These are phyloP conservation scores for Pterocles orientalis DNA, from an alignment of 2,113 vertebrate species.

Conservation along the genomic window DNA sequence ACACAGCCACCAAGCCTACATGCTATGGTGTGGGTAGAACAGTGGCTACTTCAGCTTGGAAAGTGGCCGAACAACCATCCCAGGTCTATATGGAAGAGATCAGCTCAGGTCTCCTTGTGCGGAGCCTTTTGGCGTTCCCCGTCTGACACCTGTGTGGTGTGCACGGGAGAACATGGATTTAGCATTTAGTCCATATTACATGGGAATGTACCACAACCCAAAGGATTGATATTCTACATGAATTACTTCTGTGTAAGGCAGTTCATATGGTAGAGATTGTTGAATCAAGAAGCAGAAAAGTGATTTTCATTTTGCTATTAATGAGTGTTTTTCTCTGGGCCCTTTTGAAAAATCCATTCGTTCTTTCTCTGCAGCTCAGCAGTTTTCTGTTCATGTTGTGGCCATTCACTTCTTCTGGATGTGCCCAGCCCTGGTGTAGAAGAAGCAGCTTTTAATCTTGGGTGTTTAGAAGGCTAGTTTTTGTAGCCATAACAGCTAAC, in stretches of 20 bases:
- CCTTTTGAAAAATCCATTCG: neutral
- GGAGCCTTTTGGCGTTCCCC: neutral
- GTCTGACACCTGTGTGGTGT: neutral
- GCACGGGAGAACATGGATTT: neutral
- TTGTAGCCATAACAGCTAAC: neutral
- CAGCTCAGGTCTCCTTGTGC: neutral
- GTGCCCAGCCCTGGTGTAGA: neutral
- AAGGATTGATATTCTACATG: neutral
- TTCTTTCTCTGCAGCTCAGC: neutral
- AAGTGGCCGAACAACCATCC: neutral
- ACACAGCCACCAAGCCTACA: rapidly evolving
- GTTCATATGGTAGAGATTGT: neutral
- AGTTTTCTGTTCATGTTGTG: neutral
- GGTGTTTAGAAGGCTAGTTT: neutral
- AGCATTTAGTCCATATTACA: neutral
- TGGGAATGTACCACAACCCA: neutral
- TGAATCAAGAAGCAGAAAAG: neutral
- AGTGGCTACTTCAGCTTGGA: neutral
- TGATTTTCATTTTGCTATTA: neutral
- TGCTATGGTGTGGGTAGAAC: neutral
- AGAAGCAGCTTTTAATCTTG: neutral
- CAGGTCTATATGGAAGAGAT: neutral
- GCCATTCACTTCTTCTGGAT: neutral
- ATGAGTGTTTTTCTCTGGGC: neutral
- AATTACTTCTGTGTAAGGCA: neutral